These are phyloP conservation scores for Papilio machaon DNA, from an alignment of 1,140 invertebrate species.

Conservation along the genomic window DNA sequence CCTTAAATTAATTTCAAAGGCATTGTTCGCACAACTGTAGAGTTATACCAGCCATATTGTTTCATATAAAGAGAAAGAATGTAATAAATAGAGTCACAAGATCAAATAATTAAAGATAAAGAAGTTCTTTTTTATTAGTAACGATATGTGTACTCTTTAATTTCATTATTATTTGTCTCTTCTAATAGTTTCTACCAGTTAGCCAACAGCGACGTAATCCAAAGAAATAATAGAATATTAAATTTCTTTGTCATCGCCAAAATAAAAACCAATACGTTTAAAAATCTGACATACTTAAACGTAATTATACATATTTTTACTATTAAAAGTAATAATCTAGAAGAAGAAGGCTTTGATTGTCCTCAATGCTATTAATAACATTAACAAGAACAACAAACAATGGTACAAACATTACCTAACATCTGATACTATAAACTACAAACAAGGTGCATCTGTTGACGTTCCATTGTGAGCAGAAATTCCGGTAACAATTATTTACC, in stretches of 20 bases:
- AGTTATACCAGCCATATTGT: conserved; percentile 4
- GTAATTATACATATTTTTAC: no score
- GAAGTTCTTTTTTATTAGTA: not conserved
- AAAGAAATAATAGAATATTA: no score
- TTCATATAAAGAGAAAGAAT: conserved; percentile 3
- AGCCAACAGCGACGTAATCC: no score
- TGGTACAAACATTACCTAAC: not conserved
- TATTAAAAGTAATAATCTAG: no score
- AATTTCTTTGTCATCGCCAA: no score
- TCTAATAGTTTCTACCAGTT: not conserved
- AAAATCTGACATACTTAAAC: not conserved
- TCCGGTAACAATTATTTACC: conserved; percentile 35
- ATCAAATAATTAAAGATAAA: not conserved
- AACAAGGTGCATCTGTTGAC: conserved; percentile 23
- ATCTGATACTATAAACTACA: not conserved
- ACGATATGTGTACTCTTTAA: no score
- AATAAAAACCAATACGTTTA: no score
- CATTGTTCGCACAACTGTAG: conserved; percentile 4
- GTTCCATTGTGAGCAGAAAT: conserved; percentile 21
- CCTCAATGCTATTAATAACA: not conserved
- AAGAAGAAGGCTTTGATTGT: no score
- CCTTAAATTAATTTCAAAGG: not conserved
- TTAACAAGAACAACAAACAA: not conserved
- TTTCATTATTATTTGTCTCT: not conserved
- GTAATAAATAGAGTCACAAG: not conserved